Evolutionary conservation across 2,113 vertebrate species (phyloP).

Genomic region (Mesoclemmys tuberculata): DNA sequence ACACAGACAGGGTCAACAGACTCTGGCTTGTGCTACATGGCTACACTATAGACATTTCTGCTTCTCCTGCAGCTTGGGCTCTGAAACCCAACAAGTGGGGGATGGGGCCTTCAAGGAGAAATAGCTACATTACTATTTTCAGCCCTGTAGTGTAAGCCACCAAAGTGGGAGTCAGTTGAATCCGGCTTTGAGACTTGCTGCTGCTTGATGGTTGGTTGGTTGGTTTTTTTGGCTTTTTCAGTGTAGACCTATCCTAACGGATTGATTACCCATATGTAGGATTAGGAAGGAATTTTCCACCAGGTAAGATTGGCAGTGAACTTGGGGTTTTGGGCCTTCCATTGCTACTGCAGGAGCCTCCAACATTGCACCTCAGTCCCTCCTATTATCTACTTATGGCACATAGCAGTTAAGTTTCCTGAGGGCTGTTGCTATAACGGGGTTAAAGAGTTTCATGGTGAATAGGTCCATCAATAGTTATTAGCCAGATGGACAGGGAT

Average conservation of each 20-base stretch:
- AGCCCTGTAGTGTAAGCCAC: background rate
- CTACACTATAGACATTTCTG: background rate
- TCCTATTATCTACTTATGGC: background rate
- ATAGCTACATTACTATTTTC: background rate
- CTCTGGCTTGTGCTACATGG: background rate
- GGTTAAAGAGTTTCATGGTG: no score
- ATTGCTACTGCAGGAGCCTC: background rate
- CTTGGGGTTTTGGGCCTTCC: background rate
- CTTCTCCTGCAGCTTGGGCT: background rate
- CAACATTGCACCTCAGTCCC: background rate
- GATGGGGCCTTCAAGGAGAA: background rate
- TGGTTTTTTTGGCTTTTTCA: background rate
- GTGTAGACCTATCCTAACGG: background rate
- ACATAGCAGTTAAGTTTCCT: background rate
- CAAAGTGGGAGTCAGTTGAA: background rate
- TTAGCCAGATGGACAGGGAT: no score
- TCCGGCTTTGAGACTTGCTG: background rate
- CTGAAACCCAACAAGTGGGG: background rate
- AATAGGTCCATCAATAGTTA: no score
- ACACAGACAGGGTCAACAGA: background rate
- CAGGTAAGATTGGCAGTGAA: background rate
- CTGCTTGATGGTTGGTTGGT: background rate
- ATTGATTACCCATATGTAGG: background rate
- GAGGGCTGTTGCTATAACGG: background rate
- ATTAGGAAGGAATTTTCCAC: background rate